Evolutionary conservation across 1,140 invertebrate species (phyloP).

Genomic region (Hydropsyche tenuis): DNA sequence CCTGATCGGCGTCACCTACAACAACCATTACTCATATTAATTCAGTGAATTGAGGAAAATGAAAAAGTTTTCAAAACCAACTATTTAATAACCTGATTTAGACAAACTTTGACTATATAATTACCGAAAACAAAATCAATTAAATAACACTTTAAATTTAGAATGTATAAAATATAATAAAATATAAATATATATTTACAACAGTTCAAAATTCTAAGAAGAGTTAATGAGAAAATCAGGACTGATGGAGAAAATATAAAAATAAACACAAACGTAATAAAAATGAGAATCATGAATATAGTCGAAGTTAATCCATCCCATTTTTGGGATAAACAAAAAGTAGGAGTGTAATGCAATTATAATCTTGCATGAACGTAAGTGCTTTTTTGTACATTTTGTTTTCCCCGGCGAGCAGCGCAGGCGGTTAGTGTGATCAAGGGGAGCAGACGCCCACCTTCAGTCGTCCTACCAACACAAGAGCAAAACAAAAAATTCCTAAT

Average conservation of each 20-base stretch:
- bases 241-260: neutral
- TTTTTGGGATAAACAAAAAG: neutral
- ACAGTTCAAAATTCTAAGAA: no score
- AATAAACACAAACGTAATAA: neutral
- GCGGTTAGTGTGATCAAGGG: constrained; percentile 22
- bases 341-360: constrained; percentile 26
- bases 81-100: neutral
- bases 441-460: constrained; percentile 33
- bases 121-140: neutral
- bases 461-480: constrained; percentile 46
- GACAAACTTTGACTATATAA: constrained; percentile 20
- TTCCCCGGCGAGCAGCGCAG: constrained; percentile 26
- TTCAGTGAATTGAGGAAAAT: neutral
- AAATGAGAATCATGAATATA: constrained; percentile 4
- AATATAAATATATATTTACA: no score
- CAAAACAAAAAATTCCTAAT: constrained; percentile 41
- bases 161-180: neutral
- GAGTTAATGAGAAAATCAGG: no score
- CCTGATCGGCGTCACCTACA: constrained; percentile 24
- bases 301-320: constrained; percentile 22
- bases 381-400: constrained; percentile 41
- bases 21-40: constrained; percentile 29
- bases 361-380: constrained; percentile 35
- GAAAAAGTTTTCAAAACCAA: constrained; percentile 4
- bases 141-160: neutral